Evolutionary conservation across 1,140 invertebrate genomes (phyloP).

Genomic region (Ooceraea biroi): DNA sequence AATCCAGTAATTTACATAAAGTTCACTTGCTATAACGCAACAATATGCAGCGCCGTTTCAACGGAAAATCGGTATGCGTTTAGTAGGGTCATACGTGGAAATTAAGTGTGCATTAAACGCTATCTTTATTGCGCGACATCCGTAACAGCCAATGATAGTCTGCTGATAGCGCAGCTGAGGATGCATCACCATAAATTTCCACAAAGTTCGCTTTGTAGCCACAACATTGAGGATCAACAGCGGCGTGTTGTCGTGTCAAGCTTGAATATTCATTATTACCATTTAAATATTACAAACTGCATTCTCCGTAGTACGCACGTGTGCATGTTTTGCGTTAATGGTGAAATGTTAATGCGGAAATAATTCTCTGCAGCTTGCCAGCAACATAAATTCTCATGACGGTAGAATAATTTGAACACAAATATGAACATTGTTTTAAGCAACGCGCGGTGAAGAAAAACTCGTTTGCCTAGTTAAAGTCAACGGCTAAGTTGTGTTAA

Average conservation of each 20-base stretch:
- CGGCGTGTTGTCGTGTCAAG: neutral
- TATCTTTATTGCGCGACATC: neutral
- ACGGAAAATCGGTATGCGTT: neutral
- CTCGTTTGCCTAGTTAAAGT: no score
- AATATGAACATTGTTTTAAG: neutral
- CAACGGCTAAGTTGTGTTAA: neutral
- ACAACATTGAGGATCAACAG: neutral
- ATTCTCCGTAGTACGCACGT: no score
- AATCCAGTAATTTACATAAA: conserved; percentile 39
- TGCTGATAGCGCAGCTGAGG: neutral
- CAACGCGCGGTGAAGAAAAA: neutral
- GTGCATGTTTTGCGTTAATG: neutral
- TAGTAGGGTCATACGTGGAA: conserved; percentile 3
- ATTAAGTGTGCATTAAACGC: neutral
- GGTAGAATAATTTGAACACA: neutral
- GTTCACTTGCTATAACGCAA: conserved; percentile 25
- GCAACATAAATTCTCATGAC: neutral
- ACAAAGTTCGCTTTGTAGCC: neutral
- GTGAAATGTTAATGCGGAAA: neutral
- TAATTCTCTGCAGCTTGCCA: neutral
- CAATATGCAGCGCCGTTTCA: neutral
- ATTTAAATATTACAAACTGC: conserved; percentile 15
- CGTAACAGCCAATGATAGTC: neutral
- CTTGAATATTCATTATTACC: conserved; percentile 18
- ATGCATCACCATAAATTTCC: conserved; percentile 15